Evolutionary conservation across 2,113 vertebrate genomes (phyloP).

Genomic region (cattle (Bos taurus)): ARS-UCD2.0 NC_037337.1:49619001-49619500

Average conservation of each 20-base stretch:
- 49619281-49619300: background rate
- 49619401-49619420: background rate
- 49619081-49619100: background rate
- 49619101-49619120: background rate
- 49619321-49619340: background rate
- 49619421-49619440: background rate
- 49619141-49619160: background rate
- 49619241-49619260: background rate
- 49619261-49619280: background rate
- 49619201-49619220: background rate
- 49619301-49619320: background rate
- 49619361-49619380: background rate
- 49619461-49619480: background rate
- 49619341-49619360: background rate
- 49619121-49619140: background rate
- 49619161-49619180: background rate
- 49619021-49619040: background rate
- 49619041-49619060: conserved; percentile 6
- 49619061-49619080: background rate
- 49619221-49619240: background rate
- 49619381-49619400: background rate
- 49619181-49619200: background rate
- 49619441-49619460: background rate
- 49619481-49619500: background rate
- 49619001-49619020: background rate